Base-by-base conservation (phyloP, 2,888 invertebrate species). In the Biston betularia region DNA sequence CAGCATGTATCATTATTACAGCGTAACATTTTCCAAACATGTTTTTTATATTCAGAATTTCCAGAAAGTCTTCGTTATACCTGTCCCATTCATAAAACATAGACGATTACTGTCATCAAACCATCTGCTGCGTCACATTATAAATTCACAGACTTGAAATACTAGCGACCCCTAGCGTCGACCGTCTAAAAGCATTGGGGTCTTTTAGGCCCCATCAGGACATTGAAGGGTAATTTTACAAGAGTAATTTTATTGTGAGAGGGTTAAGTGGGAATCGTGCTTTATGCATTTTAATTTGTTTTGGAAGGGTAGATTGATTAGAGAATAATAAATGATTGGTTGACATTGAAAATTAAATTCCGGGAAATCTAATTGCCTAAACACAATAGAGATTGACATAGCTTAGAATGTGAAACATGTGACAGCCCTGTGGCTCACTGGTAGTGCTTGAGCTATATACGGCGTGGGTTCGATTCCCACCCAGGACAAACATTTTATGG, bases 271-370 rank as follows among this genome's bases (percentile, higher is more conserved):
- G 63, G 79, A 88, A 86, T 89, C 82, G 85, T 86, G 90, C 90
- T 92, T 90, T 90, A 89, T 88, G 88, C 84, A 84, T 87, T 90
- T 88, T 90, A 92, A 92, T 92, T 90, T 91, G 91, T 89, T 89
- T 81, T 68, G 73, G 70, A 77, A 82, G 83, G 77, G 79, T 78
- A 77, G 72, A 71, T 73, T 77, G 70, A 54, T 49, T 24, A 58
- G 49, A 49, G 38, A 38, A 0, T 38, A 9, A 38, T 38, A 24
- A 24, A 49, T n/a, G n/a, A 58, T 49, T 49, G 24, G 11, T 58
- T 49, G 42, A 49, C 38, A 11, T 15, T 24, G 9, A 45, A 35
- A 7, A n/a, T 12, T 42, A n/a, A n/a, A n/a, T n/a, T n/a, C n/a
- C n/a, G n/a, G n/a, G n/a, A n/a, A n/a, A n/a, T n/a, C n/a, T 14